Evolutionary conservation across 2,888 invertebrate species (phyloP), one percentile per base, ranked within the genome.

Genomic region (Eristalis intricaria): DNA sequence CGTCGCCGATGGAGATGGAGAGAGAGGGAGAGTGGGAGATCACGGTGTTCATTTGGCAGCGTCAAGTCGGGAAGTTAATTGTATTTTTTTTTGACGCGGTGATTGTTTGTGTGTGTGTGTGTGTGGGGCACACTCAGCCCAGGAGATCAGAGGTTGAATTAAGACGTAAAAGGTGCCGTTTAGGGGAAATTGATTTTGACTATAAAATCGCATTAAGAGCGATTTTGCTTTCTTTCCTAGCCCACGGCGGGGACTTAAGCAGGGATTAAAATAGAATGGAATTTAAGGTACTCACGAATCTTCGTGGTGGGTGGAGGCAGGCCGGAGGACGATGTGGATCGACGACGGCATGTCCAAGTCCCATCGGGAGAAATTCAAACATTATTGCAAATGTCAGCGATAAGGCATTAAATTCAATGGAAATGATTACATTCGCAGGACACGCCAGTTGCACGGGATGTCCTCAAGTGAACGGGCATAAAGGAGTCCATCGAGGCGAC

Each of bases 51-150:
- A 60, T 77, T 77, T 85, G 69, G 60, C 69, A 81, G 81, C 77
- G 71, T 73, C 73, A 58, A 73, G 74, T 61, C 60, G 60, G 60
- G 69, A 81, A 81, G 76, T 81, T 85, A 85, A 81, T 81, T 85
- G 85, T 85, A 70, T 84, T 69, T 73, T 73, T n/a, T 75, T 71
- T 35, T 43, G 1, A 1, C 26, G 29, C 4, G 22, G 23, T 50
- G 10, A 26, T 70, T 50, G 15, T 35, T 58, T 19, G 32, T 63
- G 35, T 43, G 15, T 35, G 64, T 19, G 32, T 63, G 35, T 43
- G 23, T 43, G 8, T 8, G 7, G 26, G 15, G 10, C 8, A 8
- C 50, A 19, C 26, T 23, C 23, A 60, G 26, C 26, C 13, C 60
- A 40, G 63, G 70, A 43, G 76, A 76, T 76, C 58, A 50, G 38